Evolutionary conservation across 1,140 invertebrate genomes (phyloP), one percentile per base, ranked within the genome.

Genomic region (Drosophila paulistorum): DNA sequence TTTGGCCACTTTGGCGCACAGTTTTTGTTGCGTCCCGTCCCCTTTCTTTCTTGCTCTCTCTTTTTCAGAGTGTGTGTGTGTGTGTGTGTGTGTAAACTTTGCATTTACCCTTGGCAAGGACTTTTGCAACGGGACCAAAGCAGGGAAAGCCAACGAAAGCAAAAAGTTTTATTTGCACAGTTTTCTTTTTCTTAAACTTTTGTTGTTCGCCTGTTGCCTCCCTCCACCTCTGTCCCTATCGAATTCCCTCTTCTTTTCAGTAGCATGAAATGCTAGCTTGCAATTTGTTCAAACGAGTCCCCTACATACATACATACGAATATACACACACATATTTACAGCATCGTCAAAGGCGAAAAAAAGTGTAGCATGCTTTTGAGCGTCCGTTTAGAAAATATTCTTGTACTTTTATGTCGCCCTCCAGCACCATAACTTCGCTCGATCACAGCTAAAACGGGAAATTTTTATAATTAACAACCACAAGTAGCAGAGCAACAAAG

Each of bases 141-240:
- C 42, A 48, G 41, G 59, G 65, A 86, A 85, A 85, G 81, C 81
- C 57, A 85, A 69, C 81, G 77, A 87, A 87, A 89, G 84, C 84
- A 89, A 81, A 89, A 89, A 89, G 84, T 89, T 89, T 89, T 89
- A 89, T 89, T 89, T 89, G 80, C 84, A 89, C 84, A 87, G 84
- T 89, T 89, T 84, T 89, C 84, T 89, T 89, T 89, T 89, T 84
- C 84, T 89, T 78, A 84, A 89, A 89, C 80, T 89, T 89, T 89
- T 89, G 84, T 89, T 89, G 70, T 80, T 65, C 55, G 35, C 51
- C 42, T 6, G 30, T 30, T 59, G 23, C 7, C 60, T 1, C 1
- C 30, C 7, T 17, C 14, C 14, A 7, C 14, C 7, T 51, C 3
- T 51, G 17, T 9, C 10, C 9, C 59, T 37, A 1, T 4, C 7